These are phyloP conservation scores for Scolopax bukidnonensis DNA, from an alignment of 2,797 vertebrate species.

Conservation along the genomic window DNA sequence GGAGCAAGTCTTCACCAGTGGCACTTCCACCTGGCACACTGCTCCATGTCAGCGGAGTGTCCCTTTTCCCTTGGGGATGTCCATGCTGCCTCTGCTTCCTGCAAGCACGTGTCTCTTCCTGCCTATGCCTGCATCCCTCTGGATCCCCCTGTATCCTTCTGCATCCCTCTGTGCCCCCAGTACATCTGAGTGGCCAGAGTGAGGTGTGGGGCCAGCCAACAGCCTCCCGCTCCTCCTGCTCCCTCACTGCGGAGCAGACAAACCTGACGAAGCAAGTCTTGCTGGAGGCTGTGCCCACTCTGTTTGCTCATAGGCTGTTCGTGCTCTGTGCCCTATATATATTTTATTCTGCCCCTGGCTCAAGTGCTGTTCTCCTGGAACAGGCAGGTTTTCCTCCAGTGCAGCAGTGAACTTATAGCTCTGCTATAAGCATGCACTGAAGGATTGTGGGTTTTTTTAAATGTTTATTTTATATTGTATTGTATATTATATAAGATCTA, in stretches of 20 bases:
- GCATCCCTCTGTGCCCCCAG: not conserved
- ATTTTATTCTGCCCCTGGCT: not conserved
- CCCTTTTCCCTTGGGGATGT: not conserved
- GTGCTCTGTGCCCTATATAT: not conserved
- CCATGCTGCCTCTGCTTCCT: not conserved
- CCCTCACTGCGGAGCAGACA: accelerated
- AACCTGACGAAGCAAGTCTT: not conserved
- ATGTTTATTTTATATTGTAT: not conserved
- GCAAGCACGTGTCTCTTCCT: not conserved
- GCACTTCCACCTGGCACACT: not conserved
- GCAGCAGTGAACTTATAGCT: not conserved
- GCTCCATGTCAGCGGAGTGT: accelerated
- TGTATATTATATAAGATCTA: not conserved
- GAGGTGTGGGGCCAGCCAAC: not conserved
- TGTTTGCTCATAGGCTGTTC: not conserved
- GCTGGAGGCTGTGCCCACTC: not conserved
- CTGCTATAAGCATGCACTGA: not conserved
- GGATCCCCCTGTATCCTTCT: not conserved
- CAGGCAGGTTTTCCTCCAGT: not conserved
- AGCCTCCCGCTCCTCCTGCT: not conserved
- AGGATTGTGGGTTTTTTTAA: not conserved
- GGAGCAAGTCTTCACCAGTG: not conserved
- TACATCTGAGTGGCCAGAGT: not conserved
- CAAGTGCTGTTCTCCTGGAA: not conserved
- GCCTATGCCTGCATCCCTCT: not conserved